Evolutionary conservation across 2,113 vertebrate genomes (phyloP).

Genomic region (Notarius lentiginosus): DNA sequence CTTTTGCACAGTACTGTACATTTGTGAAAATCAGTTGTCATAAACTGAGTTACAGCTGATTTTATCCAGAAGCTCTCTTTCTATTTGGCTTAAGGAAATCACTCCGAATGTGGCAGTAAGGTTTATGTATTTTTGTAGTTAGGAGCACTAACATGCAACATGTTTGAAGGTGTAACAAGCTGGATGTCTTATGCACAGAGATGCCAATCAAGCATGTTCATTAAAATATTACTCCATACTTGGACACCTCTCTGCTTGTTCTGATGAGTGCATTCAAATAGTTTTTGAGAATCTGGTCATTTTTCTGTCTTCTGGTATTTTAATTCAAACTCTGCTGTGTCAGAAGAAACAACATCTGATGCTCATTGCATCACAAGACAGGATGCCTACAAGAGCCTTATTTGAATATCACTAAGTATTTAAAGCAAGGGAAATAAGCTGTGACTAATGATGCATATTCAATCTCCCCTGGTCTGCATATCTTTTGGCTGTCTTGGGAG

Average conservation of each 20-base stretch:
- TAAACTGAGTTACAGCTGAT: background rate
- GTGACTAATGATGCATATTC: background rate
- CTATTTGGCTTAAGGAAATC: background rate
- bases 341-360: background rate
- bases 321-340: background rate
- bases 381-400: background rate
- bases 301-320: background rate
- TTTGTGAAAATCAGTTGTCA: background rate
- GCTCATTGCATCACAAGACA: background rate
- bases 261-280: background rate
- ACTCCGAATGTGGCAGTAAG: background rate
- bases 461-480: background rate
- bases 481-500: background rate
- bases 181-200: background rate
- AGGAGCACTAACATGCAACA: background rate
- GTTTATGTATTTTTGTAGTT: background rate
- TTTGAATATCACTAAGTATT: background rate
- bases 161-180: background rate
- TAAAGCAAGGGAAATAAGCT: background rate
- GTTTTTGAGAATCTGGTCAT: background rate
- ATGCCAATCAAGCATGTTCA: background rate
- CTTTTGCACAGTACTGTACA: too few species aligned
- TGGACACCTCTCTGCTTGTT: background rate
- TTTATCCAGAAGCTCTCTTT: background rate
- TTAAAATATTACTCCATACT: background rate